Conservation (phyloP, 2,888 invertebrate genomes). For the Sinotaia quadrata region DNA sequence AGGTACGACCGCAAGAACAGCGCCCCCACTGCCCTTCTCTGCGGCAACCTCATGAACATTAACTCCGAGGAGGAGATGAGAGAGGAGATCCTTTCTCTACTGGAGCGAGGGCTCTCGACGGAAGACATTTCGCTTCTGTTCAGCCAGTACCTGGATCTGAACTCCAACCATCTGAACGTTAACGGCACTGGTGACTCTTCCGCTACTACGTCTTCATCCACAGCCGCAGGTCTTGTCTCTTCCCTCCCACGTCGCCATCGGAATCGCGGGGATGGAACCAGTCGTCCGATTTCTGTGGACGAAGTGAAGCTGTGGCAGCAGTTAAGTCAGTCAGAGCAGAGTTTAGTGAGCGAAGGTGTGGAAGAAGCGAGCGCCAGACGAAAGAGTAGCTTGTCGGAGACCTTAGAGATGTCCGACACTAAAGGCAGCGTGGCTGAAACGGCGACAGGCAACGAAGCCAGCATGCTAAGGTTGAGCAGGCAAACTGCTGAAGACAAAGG, state of each 20-base stretch:
- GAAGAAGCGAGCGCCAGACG: constrained; percentile 18
- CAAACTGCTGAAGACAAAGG: constrained; percentile 3
- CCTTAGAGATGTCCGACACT: constrained; percentile 19
- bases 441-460: not conserved
- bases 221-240: constrained; percentile 12
- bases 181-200: not conserved
- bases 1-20: not conserved
- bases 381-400: constrained; percentile 31
- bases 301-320: constrained; percentile 36
- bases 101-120: constrained; percentile 36
- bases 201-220: constrained; percentile 15
- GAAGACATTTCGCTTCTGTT: constrained; percentile 27
- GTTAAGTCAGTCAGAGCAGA: constrained; percentile 33
- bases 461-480: not conserved
- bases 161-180: constrained; percentile 26
- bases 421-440: not conserved
- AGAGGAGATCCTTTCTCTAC: constrained; percentile 40
- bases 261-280: constrained; percentile 4
- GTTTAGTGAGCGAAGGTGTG: constrained; percentile 26
- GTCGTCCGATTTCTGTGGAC: constrained; percentile 44
- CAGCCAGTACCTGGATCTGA: constrained; percentile 30
- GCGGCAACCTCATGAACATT: constrained; percentile 16
- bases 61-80: constrained; percentile 34
- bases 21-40: not conserved
- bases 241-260: constrained; percentile 20